Evolutionary conservation across 1,140 invertebrate species (phyloP), one percentile per base, ranked within the genome.

Genomic region (Hetaerina americana): DNA sequence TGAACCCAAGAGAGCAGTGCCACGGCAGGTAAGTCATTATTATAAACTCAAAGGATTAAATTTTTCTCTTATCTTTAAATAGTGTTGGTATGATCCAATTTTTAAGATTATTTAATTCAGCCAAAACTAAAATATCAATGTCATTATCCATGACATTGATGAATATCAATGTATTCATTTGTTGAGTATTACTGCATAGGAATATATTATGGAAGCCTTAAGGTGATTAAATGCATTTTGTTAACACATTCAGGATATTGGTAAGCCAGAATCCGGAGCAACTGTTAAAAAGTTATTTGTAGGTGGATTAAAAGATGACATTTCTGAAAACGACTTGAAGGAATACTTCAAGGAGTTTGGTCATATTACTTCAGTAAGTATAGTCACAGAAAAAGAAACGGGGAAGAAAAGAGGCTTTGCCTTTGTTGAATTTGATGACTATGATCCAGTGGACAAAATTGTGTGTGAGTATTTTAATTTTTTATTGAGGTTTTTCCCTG

Each of bases 241-340:
- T 12, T 10, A n/a, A 10, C 10, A 10, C 40, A 5, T n/a, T 22
- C 87, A 95, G 83, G 93, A 97, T 79, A 94, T 94, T 76, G 92
- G 90, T 69, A 88, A 89, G 75, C 93, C 91, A 0, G 96, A 97
- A 80, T 89, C 93, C 27, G 95, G 96, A 69, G 91, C 94, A 5
- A 95, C 96, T 0, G 95, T 98, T 0, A 96, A 96, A 76, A 98
- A 98, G 82, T 82, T 98, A 1, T 98, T 97, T 79, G 92, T 98
- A 73, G 94, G 94, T 71, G 94, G 94, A 1, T 83, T 98, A 0
- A 92, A 93, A 76, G 93, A 96, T 77, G 93, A 95, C 72, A 88
- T 94, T 75, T 92, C 93, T 78, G 94, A 96, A 78, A 90, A 94
- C 66, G 92, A 95, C 79, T 81, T 96, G 0, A 83, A 89, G 75